Evolutionary conservation across 2,888 invertebrate genomes (phyloP).

Genomic region (Venusia cambrica): DNA sequence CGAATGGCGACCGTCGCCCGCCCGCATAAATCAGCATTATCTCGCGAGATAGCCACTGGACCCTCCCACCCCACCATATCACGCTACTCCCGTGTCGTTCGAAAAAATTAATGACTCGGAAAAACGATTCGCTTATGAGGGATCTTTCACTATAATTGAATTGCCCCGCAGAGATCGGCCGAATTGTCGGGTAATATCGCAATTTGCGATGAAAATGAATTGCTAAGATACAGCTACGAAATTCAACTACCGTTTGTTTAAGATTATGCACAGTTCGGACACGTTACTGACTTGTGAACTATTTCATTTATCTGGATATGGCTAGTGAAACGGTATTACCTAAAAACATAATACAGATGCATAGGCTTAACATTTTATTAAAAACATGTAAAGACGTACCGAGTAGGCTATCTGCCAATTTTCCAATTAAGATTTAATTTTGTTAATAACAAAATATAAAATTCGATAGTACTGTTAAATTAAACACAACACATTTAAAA

Average conservation of each 20-base stretch:
- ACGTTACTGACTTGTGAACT: too few relatives aligned
- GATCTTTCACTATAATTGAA: constrained; percentile 81
- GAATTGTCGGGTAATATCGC: constrained; percentile 60
- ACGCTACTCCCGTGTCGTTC: constrained; percentile 76
- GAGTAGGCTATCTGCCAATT: too few relatives aligned
- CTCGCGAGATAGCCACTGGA: constrained; percentile 78
- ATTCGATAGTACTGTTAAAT: constrained; percentile 17
- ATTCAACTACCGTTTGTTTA: too few relatives aligned
- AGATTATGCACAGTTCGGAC: too few relatives aligned
- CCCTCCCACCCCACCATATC: constrained; percentile 74
- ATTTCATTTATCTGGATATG: too few relatives aligned
- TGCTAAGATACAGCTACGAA: constrained; percentile 40
- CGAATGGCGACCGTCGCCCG: constrained; percentile 75
- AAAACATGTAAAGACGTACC: too few relatives aligned
- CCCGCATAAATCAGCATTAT: constrained; percentile 81
- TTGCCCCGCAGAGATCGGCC: constrained; percentile 72
- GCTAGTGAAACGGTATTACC: too few relatives aligned
- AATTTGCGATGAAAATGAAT: constrained; percentile 41
- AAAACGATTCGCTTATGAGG: constrained; percentile 82
- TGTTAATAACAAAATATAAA: constrained; percentile 7
- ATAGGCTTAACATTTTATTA: too few relatives aligned
- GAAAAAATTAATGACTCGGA: constrained; percentile 81
- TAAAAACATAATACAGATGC: too few relatives aligned
- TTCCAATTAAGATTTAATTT: constrained; percentile 7
- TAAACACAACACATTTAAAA: constrained; percentile 25